Conservation (phyloP, 2,888 invertebrate genomes). For the Calliphora vomitoria region DNA sequence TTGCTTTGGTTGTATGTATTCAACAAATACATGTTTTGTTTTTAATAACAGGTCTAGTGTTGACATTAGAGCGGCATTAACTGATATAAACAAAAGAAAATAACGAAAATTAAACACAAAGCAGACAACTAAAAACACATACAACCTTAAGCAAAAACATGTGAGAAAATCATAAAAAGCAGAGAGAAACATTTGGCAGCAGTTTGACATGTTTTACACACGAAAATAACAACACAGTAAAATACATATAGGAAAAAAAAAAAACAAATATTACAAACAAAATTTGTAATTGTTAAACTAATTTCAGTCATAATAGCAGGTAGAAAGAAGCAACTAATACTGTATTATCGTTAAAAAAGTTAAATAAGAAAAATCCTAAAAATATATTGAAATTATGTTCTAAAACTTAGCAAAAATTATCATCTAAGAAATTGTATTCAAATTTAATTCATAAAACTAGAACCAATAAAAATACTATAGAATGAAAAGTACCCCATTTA, state of each 20-base stretch:
- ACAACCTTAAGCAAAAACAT: slow-evolving; percentile 19
- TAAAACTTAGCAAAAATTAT: slow-evolving; percentile 2
- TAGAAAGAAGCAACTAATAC: slow-evolving; percentile 32
- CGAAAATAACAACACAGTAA: slow-evolving; percentile 61
- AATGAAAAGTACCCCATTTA: neutral
- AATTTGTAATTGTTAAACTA: slow-evolving; percentile 49
- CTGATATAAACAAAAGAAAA: slow-evolving; percentile 62
- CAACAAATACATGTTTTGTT: too few relatives aligned
- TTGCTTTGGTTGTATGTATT: too few relatives aligned
- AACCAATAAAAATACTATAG: neutral
- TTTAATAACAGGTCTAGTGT: neutral
- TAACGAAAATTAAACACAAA: slow-evolving; percentile 19
- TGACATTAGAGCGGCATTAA: slow-evolving; percentile 57
- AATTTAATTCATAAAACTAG: slow-evolving; percentile 5
- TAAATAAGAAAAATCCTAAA: slow-evolving; percentile 12
- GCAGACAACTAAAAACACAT: slow-evolving; percentile 48
- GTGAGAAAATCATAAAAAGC: slow-evolving; percentile 51
- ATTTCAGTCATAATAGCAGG: slow-evolving; percentile 60
- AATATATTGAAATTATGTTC: slow-evolving; percentile 11
- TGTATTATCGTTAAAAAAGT: slow-evolving; percentile 37
- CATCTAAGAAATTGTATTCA: neutral
- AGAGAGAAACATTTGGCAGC: slow-evolving; percentile 74
- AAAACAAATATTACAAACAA: slow-evolving; percentile 42
- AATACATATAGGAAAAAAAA: slow-evolving; percentile 6
- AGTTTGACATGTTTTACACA: slow-evolving; percentile 51